Evolutionary conservation across 2,888 invertebrate genomes (phyloP).

Genomic region (Drosophila buzzatii): DNA sequence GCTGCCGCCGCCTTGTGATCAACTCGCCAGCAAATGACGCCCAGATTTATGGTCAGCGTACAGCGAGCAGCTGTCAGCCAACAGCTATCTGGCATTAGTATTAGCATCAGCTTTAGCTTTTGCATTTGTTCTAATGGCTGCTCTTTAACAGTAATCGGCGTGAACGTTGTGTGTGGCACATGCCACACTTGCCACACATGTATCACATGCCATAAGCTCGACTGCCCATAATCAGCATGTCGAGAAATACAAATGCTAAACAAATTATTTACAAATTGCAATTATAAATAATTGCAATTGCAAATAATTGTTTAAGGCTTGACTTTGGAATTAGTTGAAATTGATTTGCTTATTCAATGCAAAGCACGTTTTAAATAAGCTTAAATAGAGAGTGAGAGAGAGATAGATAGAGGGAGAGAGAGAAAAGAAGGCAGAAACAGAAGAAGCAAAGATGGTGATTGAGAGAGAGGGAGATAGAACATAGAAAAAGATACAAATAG

Average conservation of each 20-base stretch:
- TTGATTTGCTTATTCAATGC: background rate
- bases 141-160: conserved; percentile 33
- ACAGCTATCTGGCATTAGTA: background rate
- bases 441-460: background rate
- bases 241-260: conserved; percentile 1
- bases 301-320: conserved; percentile 5
- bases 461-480: background rate
- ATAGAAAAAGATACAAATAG: too few relatives aligned
- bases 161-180: conserved; percentile 12
- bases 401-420: background rate
- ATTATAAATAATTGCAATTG: conserved; percentile 8
- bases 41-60: conserved; percentile 33
- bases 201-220: conserved; percentile 6
- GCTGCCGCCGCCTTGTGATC: conserved; percentile 52
- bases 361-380: conserved; percentile 12
- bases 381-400: background rate
- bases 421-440: background rate
- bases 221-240: conserved; percentile 15
- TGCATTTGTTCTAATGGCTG: conserved; percentile 27
- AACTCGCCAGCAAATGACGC: conserved; percentile 18
- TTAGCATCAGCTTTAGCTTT: background rate
- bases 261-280: conserved; percentile 21
- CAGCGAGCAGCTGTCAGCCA: conserved; percentile 1
- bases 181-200: background rate
- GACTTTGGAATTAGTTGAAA: background rate